phyloP scores from a whole-genome alignment of 2,797 vertebrate genomes.

The Dicrostonyx torquatus region DNA sequence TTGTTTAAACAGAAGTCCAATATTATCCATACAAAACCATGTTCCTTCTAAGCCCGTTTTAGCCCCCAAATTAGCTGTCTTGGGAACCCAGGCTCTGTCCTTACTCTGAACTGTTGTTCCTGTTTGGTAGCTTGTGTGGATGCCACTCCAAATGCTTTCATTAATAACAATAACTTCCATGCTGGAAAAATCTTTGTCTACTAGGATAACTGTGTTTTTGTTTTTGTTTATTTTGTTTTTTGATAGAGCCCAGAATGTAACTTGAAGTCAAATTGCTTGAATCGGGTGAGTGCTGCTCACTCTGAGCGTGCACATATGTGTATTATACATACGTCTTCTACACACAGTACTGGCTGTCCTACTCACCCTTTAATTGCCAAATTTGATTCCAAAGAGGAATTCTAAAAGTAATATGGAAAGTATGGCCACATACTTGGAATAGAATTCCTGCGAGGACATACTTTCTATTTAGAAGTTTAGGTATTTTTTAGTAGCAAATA shows the following conservation, averaged over 20 bases:
- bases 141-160: slow-evolving; percentile 13
- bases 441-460: neutral
- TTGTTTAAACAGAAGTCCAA: slow-evolving; percentile 18
- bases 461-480: neutral
- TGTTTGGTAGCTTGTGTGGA: neutral
- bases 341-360: neutral
- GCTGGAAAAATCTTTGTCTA: slow-evolving; percentile 25
- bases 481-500: slow-evolving; percentile 15
- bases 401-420: slow-evolving; percentile 41
- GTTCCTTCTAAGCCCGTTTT: neutral
- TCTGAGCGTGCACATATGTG: neutral
- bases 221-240: neutral
- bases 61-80: neutral
- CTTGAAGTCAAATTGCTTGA: slow-evolving; percentile 55
- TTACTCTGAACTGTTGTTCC: slow-evolving; percentile 11
- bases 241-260: slow-evolving; percentile 49
- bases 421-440: slow-evolving; percentile 13
- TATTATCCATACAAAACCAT: slow-evolving; percentile 3
- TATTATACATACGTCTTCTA: neutral
- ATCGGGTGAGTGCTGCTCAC: neutral
- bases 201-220: slow-evolving; percentile 4
- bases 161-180: neutral
- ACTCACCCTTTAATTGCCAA: neutral
- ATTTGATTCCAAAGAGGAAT: slow-evolving; percentile 38
- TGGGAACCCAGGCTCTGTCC: neutral